phyloP scores from a whole-genome alignment of 2,113 vertebrate genomes.

The Chlamydotis undulata region DNA sequence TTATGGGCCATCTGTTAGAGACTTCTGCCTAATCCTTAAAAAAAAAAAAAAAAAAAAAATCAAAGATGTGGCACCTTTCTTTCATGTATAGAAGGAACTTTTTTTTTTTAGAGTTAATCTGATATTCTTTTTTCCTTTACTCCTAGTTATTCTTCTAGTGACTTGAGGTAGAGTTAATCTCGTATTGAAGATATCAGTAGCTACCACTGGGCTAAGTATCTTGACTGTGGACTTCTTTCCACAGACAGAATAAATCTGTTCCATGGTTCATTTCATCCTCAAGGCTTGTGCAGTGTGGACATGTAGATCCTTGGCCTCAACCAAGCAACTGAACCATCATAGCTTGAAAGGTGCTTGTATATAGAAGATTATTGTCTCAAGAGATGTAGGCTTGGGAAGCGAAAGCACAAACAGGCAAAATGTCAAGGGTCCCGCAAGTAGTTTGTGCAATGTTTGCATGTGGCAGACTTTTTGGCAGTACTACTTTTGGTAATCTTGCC shows the following conservation, averaged over 20 bases:
- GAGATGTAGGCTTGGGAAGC: background rate
- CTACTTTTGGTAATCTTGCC: background rate
- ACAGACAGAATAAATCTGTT: background rate
- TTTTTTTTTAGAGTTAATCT: background rate
- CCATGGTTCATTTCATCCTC: background rate
- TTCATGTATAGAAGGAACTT: background rate
- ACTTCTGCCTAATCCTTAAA: background rate
- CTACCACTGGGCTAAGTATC: background rate
- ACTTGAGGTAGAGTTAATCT: background rate
- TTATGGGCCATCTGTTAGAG: background rate
- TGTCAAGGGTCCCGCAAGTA: background rate
- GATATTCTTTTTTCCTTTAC: background rate
- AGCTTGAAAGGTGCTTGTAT: background rate
- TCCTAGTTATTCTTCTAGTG: background rate
- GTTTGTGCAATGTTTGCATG: background rate
- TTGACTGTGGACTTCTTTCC: background rate
- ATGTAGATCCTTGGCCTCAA: background rate
- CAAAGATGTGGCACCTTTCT: background rate
- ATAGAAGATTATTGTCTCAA: background rate
- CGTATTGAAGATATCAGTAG: accelerated
- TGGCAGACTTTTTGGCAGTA: background rate
- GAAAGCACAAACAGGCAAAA: background rate
- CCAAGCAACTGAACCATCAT: background rate
- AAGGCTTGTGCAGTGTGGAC: background rate
- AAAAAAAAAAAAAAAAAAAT: background rate